A percentile compares a stretch with the other conserved stretches of the same genome.
Conservation (phyloP, 2,888 invertebrate genomes). For the Pyrrhopygopsis socrates region DNA sequence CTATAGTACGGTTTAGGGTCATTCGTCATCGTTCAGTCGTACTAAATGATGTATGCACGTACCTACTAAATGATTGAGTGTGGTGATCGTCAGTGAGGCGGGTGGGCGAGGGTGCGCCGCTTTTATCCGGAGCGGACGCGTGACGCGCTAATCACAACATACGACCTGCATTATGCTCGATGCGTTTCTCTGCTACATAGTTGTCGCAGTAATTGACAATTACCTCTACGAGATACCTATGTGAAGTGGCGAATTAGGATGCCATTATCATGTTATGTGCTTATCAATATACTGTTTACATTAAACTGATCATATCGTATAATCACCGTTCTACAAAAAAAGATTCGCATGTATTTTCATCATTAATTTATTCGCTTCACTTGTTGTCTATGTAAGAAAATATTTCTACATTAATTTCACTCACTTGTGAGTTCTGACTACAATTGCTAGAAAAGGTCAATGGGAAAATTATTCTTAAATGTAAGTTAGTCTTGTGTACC, state of each 20-base stretch:
- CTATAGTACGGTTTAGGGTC: neutral
- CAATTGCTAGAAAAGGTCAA: too few species aligned
- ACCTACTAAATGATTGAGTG: conserved; percentile 57
- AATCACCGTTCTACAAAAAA: too few species aligned
- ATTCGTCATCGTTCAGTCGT: conserved; percentile 22
- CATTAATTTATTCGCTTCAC: too few species aligned
- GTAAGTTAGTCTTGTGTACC: too few species aligned
- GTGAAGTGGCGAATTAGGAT: neutral
- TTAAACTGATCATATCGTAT: too few species aligned
- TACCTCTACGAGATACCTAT: too few species aligned
- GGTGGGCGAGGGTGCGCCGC: neutral
- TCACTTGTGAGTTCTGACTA: too few species aligned
- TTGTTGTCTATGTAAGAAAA: too few species aligned
- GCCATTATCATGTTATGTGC: neutral
- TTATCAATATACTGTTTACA: neutral
- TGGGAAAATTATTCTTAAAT: too few species aligned
- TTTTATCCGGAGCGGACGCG: too few species aligned
- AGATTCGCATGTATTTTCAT: too few species aligned
- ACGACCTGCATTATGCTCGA: conserved; percentile 25
- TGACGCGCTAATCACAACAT: conserved; percentile 31
- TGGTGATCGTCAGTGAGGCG: neutral
- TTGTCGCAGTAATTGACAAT: neutral
- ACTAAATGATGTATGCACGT: conserved; percentile 34
- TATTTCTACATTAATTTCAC: too few species aligned
- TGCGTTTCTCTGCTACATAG: neutral